Evolutionary conservation across 2,113 vertebrate genomes (phyloP).

Genomic region (Oxygymnocypris stewartii): DNA sequence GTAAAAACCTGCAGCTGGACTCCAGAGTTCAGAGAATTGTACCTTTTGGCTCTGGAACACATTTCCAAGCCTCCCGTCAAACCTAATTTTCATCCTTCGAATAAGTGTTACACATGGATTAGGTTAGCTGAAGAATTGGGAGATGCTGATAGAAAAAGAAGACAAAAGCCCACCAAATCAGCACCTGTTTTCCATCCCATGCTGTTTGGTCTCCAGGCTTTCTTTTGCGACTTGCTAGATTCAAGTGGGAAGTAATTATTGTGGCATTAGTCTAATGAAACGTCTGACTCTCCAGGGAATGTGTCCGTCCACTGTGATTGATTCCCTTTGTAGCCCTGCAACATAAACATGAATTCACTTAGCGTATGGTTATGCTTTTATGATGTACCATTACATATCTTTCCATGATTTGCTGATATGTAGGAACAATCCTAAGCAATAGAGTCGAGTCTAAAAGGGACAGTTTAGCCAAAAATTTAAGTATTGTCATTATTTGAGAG

Average conservation of each 20-base stretch:
- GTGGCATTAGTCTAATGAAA: conserved; percentile 33
- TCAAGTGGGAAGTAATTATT: conserved; percentile 44
- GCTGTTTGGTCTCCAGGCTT: conserved; percentile 37
- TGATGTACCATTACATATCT: not conserved
- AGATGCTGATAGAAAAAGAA: conserved; percentile 42
- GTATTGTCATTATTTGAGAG: not conserved
- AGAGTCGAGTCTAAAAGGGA: not conserved
- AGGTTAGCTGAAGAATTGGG: conserved; percentile 51
- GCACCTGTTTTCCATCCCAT: conserved; percentile 49
- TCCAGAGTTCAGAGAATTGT: conserved; percentile 52
- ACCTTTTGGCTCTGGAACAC: conserved; percentile 53
- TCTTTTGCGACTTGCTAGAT: conserved; percentile 29
- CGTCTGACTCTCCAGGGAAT: conserved; percentile 3
- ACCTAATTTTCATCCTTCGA: conserved; percentile 51
- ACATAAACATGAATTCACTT: conserved; percentile 20
- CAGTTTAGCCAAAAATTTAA: not conserved
- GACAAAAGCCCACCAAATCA: conserved; percentile 37
- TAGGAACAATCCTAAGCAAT: not conserved
- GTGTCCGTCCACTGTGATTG: not conserved
- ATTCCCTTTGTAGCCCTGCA: conserved; percentile 13
- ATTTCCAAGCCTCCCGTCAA: conserved; percentile 53
- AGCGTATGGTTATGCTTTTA: not conserved
- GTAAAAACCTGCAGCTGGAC: conserved; percentile 43
- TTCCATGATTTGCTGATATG: not conserved
- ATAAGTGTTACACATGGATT: conserved; percentile 54